These are phyloP conservation scores for Notothenia coriiceps DNA, from an alignment of 2,113 vertebrate genomes.

Conservation along the genomic window DNA sequence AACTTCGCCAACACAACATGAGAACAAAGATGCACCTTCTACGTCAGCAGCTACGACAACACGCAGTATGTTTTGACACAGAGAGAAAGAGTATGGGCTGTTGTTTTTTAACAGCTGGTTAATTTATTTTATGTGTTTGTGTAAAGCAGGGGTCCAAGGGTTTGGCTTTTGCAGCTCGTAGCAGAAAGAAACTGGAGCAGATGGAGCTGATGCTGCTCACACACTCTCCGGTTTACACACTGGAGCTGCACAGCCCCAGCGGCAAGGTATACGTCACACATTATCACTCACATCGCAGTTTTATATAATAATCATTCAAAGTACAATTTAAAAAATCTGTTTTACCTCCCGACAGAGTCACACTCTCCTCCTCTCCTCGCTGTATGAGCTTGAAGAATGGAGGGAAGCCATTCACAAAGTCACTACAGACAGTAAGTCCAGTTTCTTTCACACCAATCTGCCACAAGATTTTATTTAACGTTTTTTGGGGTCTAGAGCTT, in stretches of 20 bases:
- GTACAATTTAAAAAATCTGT: background rate
- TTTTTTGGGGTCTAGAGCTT: too few species aligned
- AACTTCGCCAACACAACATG: constrained; percentile 68
- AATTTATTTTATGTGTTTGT: constrained; percentile 26
- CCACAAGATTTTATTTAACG: too few species aligned
- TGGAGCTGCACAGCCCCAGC: constrained; percentile 82
- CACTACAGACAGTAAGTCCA: constrained; percentile 77
- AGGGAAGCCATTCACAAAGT: constrained; percentile 77
- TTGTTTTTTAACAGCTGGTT: background rate
- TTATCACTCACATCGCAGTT: background rate
- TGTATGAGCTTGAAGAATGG: constrained; percentile 83
- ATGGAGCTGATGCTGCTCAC: constrained; percentile 81
- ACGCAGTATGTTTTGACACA: constrained; percentile 51
- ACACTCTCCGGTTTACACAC: constrained; percentile 64
- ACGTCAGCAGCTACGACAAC: constrained; percentile 70
- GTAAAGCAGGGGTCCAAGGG: constrained; percentile 64
- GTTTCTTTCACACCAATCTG: too few species aligned
- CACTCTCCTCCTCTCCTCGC: constrained; percentile 73
- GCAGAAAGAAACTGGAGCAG: constrained; percentile 80
- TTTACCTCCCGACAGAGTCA: constrained; percentile 71
- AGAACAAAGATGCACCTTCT: constrained; percentile 79
- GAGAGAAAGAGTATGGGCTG: background rate
- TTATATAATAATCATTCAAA: background rate
- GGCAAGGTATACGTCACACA: constrained; percentile 68
- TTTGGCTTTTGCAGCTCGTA: constrained; percentile 35